Evolutionary conservation across 2,113 vertebrate species (phyloP).

Genomic region (Callopanchax toddi): DNA sequence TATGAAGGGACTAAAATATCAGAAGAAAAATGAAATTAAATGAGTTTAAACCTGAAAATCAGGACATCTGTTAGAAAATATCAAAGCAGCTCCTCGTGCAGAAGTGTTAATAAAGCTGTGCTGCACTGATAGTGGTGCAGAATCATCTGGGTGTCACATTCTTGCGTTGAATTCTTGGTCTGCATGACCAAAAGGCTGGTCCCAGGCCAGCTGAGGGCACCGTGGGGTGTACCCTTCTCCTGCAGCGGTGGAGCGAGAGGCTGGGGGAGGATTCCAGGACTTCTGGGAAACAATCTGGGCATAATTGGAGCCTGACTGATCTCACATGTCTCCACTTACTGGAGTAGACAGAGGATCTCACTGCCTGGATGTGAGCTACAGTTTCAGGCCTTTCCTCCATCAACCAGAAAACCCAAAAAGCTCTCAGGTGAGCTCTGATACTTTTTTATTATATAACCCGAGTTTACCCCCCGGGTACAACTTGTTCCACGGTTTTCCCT

Average conservation of each 20-base stretch:
- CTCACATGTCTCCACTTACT: conserved; percentile 78
- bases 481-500: conserved; percentile 33
- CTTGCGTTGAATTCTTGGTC: conserved; percentile 41
- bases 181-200: conserved; percentile 24
- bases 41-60: conserved; percentile 4
- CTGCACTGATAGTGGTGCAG: no score
- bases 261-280: conserved; percentile 55
- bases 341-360: conserved; percentile 61
- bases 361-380: conserved; percentile 47
- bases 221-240: conserved; percentile 61
- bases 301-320: conserved; percentile 71
- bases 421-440: conserved; percentile 15
- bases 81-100: no score
- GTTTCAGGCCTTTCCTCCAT: conserved; percentile 40
- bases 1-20: not conserved
- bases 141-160: not conserved
- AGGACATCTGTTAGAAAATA: conserved; percentile 1
- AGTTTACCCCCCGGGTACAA: not conserved
- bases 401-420: conserved; percentile 38
- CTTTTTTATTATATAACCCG: not conserved
- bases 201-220: conserved; percentile 51
- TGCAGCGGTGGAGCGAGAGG: conserved; percentile 50
- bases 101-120: no score
- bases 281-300: conserved; percentile 76
- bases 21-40: no score